Conservation (phyloP, 2,888 invertebrate species). For the Lasioglossum malachurum region DNA sequence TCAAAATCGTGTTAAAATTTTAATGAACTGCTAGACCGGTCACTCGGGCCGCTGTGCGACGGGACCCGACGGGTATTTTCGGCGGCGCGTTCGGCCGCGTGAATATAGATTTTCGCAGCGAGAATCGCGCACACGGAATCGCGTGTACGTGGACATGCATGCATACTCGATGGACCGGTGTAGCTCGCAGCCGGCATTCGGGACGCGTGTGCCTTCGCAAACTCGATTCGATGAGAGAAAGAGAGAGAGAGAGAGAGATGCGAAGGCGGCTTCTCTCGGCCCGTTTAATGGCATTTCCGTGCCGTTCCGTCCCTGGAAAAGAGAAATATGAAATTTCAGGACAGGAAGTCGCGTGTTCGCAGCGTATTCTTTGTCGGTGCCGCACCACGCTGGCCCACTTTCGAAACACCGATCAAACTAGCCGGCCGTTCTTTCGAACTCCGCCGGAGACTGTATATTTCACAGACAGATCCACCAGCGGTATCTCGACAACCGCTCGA, state of each 20-base stretch:
- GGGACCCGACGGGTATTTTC: slow-evolving; percentile 3
- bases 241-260: background rate
- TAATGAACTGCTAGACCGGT: too few species aligned
- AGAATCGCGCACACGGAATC: slow-evolving; percentile 37
- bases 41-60: too few species aligned
- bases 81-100: background rate
- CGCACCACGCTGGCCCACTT: slow-evolving; percentile 57
- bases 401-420: slow-evolving; percentile 55
- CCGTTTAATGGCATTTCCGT: slow-evolving; percentile 75
- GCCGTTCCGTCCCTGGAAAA: slow-evolving; percentile 60
- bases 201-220: slow-evolving; percentile 64
- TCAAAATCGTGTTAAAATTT: too few species aligned
- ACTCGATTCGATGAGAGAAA: slow-evolving; percentile 68
- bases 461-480: background rate
- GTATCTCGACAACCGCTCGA: slow-evolving; percentile 1
- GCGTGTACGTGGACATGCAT: slow-evolving; percentile 37
- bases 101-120: slow-evolving; percentile 33
- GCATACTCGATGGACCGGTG: slow-evolving; percentile 55
- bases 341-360: slow-evolving; percentile 53
- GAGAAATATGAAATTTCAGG: slow-evolving; percentile 73
- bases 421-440: slow-evolving; percentile 30
- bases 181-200: slow-evolving; percentile 51
- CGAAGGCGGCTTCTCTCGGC: slow-evolving; percentile 60
- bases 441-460: background rate
- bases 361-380: slow-evolving; percentile 54